Percentiles rank a stretch among this genome's conserved stretches.
Conservation (phyloP, 2,888 invertebrate species). For the Sicus ferrugineus region DNA sequence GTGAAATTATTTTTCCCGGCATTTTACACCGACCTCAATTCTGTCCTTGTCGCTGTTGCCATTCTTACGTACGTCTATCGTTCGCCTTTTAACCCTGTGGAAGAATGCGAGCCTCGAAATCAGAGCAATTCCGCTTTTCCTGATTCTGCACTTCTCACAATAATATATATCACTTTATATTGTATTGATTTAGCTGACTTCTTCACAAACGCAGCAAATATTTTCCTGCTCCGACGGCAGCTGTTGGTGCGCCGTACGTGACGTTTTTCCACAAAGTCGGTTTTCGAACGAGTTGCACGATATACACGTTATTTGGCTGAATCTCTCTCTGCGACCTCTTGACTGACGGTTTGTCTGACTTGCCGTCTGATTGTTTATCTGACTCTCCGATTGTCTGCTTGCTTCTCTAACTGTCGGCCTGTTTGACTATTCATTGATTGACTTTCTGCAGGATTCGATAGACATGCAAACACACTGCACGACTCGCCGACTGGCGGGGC, state of each 20-base stretch:
- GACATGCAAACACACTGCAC: not conserved
- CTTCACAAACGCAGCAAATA: conserved; percentile 15
- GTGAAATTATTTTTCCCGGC: not conserved
- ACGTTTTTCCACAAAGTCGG: conserved; percentile 3
- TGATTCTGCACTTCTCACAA: not conserved
- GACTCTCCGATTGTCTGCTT: not conserved
- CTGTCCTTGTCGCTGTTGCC: not conserved
- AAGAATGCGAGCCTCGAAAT: conserved; percentile 23
- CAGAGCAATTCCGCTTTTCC: conserved; percentile 3
- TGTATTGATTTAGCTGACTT: conserved; percentile 33
- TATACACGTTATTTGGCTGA: not conserved
- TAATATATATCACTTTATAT: conserved; percentile 21
- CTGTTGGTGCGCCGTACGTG: conserved; percentile 31
- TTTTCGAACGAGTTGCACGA: conserved; percentile 3
- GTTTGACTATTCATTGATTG: conserved; percentile 16
- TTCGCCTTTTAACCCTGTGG: not conserved
- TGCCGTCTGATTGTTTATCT: conserved; percentile 1
- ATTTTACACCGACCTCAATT: not conserved
- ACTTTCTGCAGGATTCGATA: not conserved
- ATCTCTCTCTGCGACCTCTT: not conserved
- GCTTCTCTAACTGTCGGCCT: conserved; percentile 10
- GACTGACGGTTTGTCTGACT: conserved; percentile 1
- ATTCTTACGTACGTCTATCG: not conserved
- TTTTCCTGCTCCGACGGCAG: conserved; percentile 13
- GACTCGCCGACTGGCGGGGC: not conserved